A percentile compares a stretch with the other conserved stretches of the same genome.
Evolutionary conservation across 2,113 vertebrate species (phyloP).

Genomic region (Sapajus apella): DNA sequence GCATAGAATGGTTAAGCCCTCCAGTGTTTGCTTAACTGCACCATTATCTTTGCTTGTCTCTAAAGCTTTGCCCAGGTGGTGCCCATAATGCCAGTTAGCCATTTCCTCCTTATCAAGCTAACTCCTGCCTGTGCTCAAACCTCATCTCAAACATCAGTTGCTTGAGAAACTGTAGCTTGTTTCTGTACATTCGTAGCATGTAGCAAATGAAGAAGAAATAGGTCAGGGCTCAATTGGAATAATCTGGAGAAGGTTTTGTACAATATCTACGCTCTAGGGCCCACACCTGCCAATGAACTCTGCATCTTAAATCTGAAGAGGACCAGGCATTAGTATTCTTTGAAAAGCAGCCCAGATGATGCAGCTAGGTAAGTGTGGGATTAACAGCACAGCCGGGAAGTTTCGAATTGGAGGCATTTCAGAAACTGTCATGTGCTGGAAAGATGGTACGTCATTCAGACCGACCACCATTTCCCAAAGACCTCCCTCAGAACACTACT

Average conservation of each 20-base stretch:
- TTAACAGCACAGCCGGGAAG: neutral
- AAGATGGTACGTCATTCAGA: neutral
- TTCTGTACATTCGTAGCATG: neutral
- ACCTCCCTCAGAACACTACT: neutral
- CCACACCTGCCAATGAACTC: neutral
- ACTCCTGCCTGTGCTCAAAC: no score
- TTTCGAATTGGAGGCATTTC: rapidly evolving
- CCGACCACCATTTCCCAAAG: neutral
- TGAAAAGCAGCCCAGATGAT: neutral
- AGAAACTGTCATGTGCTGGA: neutral
- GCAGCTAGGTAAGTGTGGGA: neutral
- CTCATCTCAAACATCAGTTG: no score
- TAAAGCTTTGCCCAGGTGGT: no score
- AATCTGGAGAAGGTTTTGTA: neutral
- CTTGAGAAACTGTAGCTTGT: no score
- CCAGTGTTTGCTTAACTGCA: no score
- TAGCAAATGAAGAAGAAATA: neutral
- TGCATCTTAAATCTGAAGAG: neutral
- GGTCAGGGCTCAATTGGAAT: neutral
- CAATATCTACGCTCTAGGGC: rapidly evolving
- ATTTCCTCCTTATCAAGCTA: no score
- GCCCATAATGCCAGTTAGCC: no score
- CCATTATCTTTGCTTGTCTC: no score
- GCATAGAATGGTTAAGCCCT: no score
- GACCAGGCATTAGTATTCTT: neutral